Conservation (phyloP, 2,888 invertebrate species). For the Lordiphosa andalusiaca region DNA sequence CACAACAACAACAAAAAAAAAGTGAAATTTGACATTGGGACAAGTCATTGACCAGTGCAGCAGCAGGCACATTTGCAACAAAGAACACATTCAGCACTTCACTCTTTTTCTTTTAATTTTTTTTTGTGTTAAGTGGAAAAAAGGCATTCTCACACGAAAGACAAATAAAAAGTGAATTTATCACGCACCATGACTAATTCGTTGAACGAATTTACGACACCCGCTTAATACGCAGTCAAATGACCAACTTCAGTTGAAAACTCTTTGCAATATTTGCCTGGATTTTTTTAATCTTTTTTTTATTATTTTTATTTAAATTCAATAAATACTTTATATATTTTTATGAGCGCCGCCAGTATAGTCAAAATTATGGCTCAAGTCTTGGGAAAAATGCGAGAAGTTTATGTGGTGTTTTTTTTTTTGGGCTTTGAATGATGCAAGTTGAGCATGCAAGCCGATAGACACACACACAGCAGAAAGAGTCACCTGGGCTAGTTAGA, state of each 20-base stretch:
- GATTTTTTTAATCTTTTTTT: constrained; percentile 7
- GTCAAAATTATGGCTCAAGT: constrained; percentile 59
- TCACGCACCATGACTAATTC: constrained; percentile 72
- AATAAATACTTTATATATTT: constrained; percentile 64
- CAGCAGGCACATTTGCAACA: constrained; percentile 30
- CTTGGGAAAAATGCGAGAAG: constrained; percentile 15
- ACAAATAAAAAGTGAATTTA: constrained; percentile 72
- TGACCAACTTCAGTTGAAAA: constrained; percentile 20
- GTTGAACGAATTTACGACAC: constrained; percentile 57
- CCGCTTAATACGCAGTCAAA: constrained; percentile 29
- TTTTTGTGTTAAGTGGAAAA: no score
- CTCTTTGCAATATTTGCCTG: constrained; percentile 24
- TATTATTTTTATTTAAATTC: constrained; percentile 52
- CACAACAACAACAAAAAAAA: neutral
- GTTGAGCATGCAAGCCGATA: constrained; percentile 41
- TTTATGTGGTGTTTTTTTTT: constrained; percentile 34
- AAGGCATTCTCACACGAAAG: constrained; percentile 69
- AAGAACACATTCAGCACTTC: constrained; percentile 57
- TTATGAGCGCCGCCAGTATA: constrained; percentile 54
- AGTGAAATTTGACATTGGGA: constrained; percentile 71
- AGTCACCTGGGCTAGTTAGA: no score
- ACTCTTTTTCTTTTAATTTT: no score
- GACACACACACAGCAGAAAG: neutral
- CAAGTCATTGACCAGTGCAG: constrained; percentile 57
- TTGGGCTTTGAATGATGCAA: constrained; percentile 46